Evolutionary conservation across 1,140 invertebrate species (phyloP), one percentile per base, ranked within the genome.

Genomic region (Achatina immaculata): DNA sequence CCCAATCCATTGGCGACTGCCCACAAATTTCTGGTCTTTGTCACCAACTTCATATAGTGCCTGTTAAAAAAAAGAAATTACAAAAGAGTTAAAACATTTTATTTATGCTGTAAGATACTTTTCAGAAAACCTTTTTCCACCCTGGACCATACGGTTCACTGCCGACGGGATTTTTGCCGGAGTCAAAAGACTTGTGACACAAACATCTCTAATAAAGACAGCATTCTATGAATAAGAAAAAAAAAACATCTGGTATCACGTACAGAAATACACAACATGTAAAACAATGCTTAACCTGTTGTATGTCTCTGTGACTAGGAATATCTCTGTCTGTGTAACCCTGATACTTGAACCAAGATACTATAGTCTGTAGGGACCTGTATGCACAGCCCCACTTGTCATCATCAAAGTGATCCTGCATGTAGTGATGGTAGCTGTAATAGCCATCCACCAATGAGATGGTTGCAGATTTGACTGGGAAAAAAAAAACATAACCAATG

Each of bases 301-400:
- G 89, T 80, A 90, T 90, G 45, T 89, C 86, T 83, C 75, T 92
- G 91, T 99, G 98, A 34, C 94, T 94, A 62, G 98, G 98, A 83
- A 98, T 93, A 31, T 94, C 88, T 82, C 93, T 92, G 55, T 95
- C 93, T n/a, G 95, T 96, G 89, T 97, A 99, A 11, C 97, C 97
- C 93, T 99, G 98, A 77, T 95, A 93, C 85, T 94, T 94, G 85
- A 97, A 99, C 99, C 99, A 99, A 0, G 98, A 99, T 83, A 96
- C 94, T 80, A 99, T 94, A 0, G 98, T 99, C 92, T 99, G 99
- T 81, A 99, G 92, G 9, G 98, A 99, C 81, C 99, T 93, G 88
- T 99, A 99, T 0, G 99, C 98, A 93, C 99, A 99, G 24, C 99
- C 99, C 99, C 99, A 99, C 40, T 97, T 98, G 91, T 95, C 95